A percentile compares a stretch with the other conserved stretches of the same genome.
phyloP scores from a whole-genome alignment of 2,113 vertebrate genomes.

The Sylvietta virens region DNA sequence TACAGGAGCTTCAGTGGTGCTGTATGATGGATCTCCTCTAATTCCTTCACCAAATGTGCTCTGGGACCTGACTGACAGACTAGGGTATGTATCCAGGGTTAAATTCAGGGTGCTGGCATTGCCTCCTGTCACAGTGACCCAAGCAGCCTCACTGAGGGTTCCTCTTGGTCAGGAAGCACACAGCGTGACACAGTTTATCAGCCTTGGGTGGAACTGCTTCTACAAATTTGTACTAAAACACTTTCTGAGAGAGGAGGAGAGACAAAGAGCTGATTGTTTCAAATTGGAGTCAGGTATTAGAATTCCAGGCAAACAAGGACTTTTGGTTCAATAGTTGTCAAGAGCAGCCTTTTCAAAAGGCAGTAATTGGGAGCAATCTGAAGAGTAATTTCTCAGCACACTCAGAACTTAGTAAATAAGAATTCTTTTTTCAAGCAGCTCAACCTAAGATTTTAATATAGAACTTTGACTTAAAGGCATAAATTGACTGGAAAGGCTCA shows the following conservation, averaged over 20 bases:
- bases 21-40: slow-evolving; percentile 95
- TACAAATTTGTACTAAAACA: not conserved
- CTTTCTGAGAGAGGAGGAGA: not conserved
- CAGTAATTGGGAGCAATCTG: slow-evolving; percentile 47
- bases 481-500: not conserved
- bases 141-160: not conserved
- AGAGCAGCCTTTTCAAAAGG: slow-evolving; percentile 43
- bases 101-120: not conserved
- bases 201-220: not conserved
- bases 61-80: slow-evolving; percentile 91
- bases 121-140: not conserved
- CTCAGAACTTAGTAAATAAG: slow-evolving; percentile 9
- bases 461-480: not conserved
- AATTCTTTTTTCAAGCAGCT: not conserved
- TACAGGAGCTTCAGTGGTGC: slow-evolving; percentile 86
- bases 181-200: not conserved
- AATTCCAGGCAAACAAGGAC: slow-evolving; percentile 31
- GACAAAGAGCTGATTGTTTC: slow-evolving; percentile 22
- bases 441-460: not conserved
- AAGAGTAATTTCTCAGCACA: slow-evolving; percentile 33
- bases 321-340: slow-evolving; percentile 24
- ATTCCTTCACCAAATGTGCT: slow-evolving; percentile 86
- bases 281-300: not conserved
- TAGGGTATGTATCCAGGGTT: slow-evolving; percentile 78
- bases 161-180: not conserved